Evolutionary conservation across 2,888 invertebrate species (phyloP).

Genomic region (Cremastobaeus sp.): DNA sequence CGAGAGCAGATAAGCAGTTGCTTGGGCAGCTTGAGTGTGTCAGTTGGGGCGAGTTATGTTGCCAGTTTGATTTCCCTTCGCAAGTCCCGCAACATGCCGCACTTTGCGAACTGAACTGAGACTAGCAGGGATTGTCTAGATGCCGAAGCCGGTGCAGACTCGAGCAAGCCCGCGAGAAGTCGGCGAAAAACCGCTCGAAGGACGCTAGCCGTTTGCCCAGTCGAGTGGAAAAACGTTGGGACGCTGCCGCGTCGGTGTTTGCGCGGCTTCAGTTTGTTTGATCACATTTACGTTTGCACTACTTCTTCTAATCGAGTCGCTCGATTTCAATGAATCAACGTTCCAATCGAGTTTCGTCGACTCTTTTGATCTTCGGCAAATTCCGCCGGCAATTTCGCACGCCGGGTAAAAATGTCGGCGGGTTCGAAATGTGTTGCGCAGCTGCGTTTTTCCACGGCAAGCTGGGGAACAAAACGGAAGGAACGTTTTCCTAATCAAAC

Average conservation of each 20-base stretch:
- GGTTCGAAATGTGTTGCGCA: too few relatives aligned
- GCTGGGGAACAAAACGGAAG: background rate
- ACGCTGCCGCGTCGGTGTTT: background rate
- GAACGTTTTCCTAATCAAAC: background rate
- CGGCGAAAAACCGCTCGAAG: constrained; percentile 15
- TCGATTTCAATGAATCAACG: background rate
- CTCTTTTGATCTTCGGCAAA: too few relatives aligned
- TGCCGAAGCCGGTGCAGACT: constrained; percentile 47
- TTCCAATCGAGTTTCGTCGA: too few relatives aligned
- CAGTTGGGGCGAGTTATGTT: constrained; percentile 71
- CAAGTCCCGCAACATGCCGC: constrained; percentile 47
- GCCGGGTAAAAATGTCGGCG: too few relatives aligned
- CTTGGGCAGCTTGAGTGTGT: constrained; percentile 64
- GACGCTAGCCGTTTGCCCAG: too few relatives aligned
- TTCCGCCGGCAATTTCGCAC: too few relatives aligned
- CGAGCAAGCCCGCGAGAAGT: too few relatives aligned
- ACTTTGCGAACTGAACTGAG: constrained; percentile 56
- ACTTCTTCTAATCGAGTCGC: too few relatives aligned
- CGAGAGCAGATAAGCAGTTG: constrained; percentile 53
- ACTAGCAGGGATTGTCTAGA: constrained; percentile 42
- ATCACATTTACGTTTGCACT: too few relatives aligned
- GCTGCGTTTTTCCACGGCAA: background rate
- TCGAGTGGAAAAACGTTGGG: constrained; percentile 6
- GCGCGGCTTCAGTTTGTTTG: background rate
- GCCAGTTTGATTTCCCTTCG: constrained; percentile 47